These are phyloP conservation scores for Drosophila stalkeri DNA, from an alignment of 2,888 invertebrate genomes.

Conservation along the genomic window DNA sequence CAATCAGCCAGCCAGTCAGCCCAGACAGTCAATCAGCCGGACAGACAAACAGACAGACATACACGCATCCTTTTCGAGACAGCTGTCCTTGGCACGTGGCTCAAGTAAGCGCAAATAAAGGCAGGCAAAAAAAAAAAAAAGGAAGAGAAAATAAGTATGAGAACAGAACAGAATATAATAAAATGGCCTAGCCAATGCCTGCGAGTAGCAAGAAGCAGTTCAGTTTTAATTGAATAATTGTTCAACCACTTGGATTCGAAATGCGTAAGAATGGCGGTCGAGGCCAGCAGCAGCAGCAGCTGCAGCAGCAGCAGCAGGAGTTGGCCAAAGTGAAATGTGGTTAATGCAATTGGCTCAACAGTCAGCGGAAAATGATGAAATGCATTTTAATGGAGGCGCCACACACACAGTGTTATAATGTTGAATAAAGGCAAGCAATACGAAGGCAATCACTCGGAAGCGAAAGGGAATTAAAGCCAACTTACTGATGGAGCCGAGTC, in stretches of 20 bases:
- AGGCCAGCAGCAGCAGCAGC: background rate
- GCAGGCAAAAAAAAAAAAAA: background rate
- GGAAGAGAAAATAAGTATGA: background rate
- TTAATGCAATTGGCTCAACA: slow-evolving; percentile 36
- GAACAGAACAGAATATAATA: slow-evolving; percentile 5
- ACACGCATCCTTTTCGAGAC: slow-evolving; percentile 23
- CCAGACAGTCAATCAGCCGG: slow-evolving; percentile 35
- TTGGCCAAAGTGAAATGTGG: slow-evolving; percentile 16
- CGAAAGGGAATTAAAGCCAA: background rate
- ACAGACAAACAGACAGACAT: slow-evolving; percentile 11
- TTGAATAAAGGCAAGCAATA: slow-evolving; percentile 10
- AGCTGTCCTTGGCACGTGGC: slow-evolving; percentile 55
- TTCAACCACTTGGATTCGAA: slow-evolving; percentile 67
- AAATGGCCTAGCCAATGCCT: slow-evolving; percentile 11
- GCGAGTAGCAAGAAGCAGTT: slow-evolving; percentile 29
- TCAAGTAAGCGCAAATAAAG: slow-evolving; percentile 26
- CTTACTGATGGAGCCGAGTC: background rate
- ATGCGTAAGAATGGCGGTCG: slow-evolving; percentile 41
- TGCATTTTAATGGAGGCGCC: slow-evolving; percentile 20
- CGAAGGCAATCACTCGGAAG: slow-evolving; percentile 11
- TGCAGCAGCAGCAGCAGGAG: background rate
- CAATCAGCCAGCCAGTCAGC: slow-evolving; percentile 67
- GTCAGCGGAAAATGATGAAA: slow-evolving; percentile 25
- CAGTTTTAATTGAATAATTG: slow-evolving; percentile 78
- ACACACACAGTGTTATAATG: slow-evolving; percentile 8